Evolutionary conservation across 2,797 vertebrate genomes (phyloP).

Genomic region (Esox masquinongy): DNA sequence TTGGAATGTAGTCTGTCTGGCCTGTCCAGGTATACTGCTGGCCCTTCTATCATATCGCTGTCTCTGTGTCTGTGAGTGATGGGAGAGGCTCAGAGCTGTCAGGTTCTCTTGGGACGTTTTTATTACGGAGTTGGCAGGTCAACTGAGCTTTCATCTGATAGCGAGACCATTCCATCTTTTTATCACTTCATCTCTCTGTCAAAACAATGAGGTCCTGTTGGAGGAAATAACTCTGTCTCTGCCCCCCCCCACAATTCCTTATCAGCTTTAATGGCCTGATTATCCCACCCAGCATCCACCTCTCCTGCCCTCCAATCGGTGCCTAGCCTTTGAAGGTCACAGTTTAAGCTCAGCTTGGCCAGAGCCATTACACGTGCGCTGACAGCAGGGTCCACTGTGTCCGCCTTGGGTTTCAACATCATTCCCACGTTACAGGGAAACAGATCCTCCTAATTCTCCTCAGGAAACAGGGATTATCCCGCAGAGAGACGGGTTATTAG

Average conservation of each 20-base stretch:
- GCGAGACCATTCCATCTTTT: conserved; percentile 28
- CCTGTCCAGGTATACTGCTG: conserved; percentile 34
- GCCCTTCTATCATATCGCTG: neutral
- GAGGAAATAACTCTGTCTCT: conserved; percentile 36
- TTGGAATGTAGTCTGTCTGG: conserved; percentile 43
- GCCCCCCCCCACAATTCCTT: conserved; percentile 48
- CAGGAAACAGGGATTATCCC: conserved; percentile 77
- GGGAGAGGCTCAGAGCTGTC: neutral
- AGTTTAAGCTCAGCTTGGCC: conserved; percentile 80
- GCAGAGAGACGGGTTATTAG: conserved; percentile 77
- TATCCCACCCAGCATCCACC: conserved; percentile 41
- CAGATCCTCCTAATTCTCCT: conserved; percentile 80
- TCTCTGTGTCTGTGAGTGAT: neutral
- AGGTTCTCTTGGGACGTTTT: neutral
- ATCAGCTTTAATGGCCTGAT: conserved; percentile 52
- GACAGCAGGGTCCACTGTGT: conserved; percentile 82
- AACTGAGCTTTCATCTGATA: conserved; percentile 53
- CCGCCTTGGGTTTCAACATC: conserved; percentile 74
- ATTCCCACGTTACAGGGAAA: conserved; percentile 78
- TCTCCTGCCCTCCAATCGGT: conserved; percentile 3
- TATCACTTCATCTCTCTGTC: conserved; percentile 44
- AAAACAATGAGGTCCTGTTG: conserved; percentile 44
- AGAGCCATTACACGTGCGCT: conserved; percentile 80
- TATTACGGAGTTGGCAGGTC: neutral
- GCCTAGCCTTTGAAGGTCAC: conserved; percentile 82